Conservation (phyloP, 2,888 invertebrate genomes). For the Malthinus seriepunctatus region DNA sequence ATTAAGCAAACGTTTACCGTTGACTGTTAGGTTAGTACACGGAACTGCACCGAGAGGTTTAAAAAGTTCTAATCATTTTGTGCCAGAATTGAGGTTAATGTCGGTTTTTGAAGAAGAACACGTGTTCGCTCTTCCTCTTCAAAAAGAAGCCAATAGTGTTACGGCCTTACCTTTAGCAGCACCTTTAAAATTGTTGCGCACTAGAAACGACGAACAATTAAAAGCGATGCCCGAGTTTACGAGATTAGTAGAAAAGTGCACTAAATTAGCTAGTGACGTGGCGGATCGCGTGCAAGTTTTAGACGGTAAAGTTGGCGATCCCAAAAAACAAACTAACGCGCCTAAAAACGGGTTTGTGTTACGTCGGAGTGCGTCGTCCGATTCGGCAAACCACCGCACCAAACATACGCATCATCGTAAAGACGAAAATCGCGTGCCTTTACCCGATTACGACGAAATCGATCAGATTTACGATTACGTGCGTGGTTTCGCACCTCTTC, state of each 20-base stretch:
- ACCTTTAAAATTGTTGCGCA: slow-evolving; percentile 80
- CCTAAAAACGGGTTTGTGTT: slow-evolving; percentile 69
- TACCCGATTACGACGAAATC: slow-evolving; percentile 87
- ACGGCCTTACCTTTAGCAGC: slow-evolving; percentile 85
- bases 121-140: slow-evolving; percentile 81
- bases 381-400: slow-evolving; percentile 63
- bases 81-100: slow-evolving; percentile 80
- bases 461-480: slow-evolving; percentile 97
- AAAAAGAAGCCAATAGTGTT: slow-evolving; percentile 76
- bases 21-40: slow-evolving; percentile 90
- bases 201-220: slow-evolving; percentile 80
- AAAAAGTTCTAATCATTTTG: slow-evolving; percentile 80
- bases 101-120: slow-evolving; percentile 87
- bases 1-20: slow-evolving; percentile 85
- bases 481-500: slow-evolving; percentile 87
- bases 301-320: slow-evolving; percentile 78
- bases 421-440: slow-evolving; percentile 65
- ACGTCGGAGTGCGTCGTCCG: slow-evolving; percentile 77
- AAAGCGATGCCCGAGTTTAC: slow-evolving; percentile 67
- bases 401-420: slow-evolving; percentile 58
- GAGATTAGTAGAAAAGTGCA: slow-evolving; percentile 77
- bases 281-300: slow-evolving; percentile 81
- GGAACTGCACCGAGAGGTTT: slow-evolving; percentile 85
- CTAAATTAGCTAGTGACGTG: slow-evolving; percentile 72
- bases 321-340: slow-evolving; percentile 53